Evolutionary conservation across 2,113 vertebrate species (phyloP).

Genomic region (Amphilophus citrinellus): DNA sequence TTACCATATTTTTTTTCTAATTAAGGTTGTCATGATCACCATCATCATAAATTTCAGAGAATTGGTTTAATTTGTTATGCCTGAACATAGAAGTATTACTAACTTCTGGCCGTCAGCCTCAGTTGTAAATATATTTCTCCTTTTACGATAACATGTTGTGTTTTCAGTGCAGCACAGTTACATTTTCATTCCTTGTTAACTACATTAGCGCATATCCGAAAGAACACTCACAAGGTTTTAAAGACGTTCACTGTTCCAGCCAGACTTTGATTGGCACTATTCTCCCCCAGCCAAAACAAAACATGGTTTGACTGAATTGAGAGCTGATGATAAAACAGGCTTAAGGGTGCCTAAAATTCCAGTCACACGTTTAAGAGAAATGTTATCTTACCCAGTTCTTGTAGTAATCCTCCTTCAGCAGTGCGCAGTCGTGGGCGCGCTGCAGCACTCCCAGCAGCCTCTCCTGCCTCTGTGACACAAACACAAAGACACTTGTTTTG

Average conservation of each 20-base stretch:
- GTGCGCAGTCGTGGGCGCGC: conserved; percentile 83
- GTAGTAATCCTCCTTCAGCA: conserved; percentile 87
- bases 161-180: not conserved
- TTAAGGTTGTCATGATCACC: not conserved
- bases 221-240: not conserved
- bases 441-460: conserved; percentile 83
- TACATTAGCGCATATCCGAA: not conserved
- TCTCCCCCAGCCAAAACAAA: not conserved
- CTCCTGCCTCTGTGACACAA: conserved; percentile 84
- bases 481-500: conserved; percentile 15
- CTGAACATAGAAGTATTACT: not conserved
- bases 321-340: not conserved
- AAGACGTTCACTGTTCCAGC: not conserved
- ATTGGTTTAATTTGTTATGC: not conserved
- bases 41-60: not conserved
- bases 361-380: not conserved
- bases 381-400: conserved; percentile 89
- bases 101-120: not conserved
- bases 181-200: not conserved
- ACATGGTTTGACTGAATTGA: not conserved
- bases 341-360: not conserved
- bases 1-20: not conserved
- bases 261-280: not conserved
- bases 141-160: not conserved
- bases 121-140: not conserved